Percentiles rank a stretch among this genome's conserved stretches.
phyloP scores from a whole-genome alignment of 2,888 invertebrate genomes.

The Synanthedon vespiformis region DNA sequence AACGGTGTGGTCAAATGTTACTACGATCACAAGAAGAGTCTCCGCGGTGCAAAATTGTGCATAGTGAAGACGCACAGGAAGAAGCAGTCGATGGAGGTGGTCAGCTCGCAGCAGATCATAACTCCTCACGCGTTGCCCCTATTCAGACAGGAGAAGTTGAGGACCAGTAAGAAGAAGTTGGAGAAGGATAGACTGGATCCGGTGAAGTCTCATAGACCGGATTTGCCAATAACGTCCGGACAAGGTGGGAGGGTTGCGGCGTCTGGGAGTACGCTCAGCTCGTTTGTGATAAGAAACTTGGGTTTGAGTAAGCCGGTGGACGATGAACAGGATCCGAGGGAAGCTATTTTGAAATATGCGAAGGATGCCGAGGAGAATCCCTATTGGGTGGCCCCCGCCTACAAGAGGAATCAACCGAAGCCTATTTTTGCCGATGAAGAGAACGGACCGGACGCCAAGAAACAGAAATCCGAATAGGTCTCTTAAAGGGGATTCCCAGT shows the following conservation, averaged over 20 bases:
- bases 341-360: constrained; percentile 93
- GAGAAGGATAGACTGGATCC: constrained; percentile 92
- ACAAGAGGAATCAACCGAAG: constrained; percentile 88
- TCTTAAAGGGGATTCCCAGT: constrained; percentile 6
- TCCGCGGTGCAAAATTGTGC: constrained; percentile 92
- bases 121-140: constrained; percentile 96
- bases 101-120: constrained; percentile 92
- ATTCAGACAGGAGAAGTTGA: constrained; percentile 91
- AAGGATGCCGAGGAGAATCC: constrained; percentile 97
- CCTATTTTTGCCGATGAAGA: constrained; percentile 78
- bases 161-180: constrained; percentile 89
- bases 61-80: constrained; percentile 84
- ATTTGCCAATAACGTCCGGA: constrained; percentile 88
- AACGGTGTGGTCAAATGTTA: constrained; percentile 91
- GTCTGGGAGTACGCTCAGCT: constrained; percentile 95
- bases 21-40: constrained; percentile 88
- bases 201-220: constrained; percentile 84
- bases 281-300: constrained; percentile 95
- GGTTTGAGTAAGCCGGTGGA: constrained; percentile 92
- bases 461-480: constrained; percentile 42
- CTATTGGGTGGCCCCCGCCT: constrained; percentile 95
- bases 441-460: constrained; percentile 67
- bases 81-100: constrained; percentile 85
- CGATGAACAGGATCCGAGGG: constrained; percentile 93
- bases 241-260: constrained; percentile 95